Percentiles rank a stretch among this genome's conserved stretches.
Evolutionary conservation across 2,113 vertebrate species (phyloP).

Genomic region (Labeo catla): DNA sequence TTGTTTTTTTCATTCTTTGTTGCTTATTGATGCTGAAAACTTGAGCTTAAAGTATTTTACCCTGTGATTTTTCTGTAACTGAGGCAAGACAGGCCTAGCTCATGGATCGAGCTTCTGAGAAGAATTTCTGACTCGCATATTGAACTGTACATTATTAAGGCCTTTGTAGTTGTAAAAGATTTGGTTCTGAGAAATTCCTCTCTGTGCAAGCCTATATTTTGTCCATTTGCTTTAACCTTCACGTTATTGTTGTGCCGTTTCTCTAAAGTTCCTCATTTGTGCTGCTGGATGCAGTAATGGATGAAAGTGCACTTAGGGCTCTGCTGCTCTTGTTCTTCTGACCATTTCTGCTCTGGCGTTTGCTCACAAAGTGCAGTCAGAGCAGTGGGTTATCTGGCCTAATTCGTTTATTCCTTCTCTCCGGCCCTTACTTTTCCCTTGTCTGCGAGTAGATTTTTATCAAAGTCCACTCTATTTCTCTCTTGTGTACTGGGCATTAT

Average conservation of each 20-base stretch:
- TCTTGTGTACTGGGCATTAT: constrained; percentile 32
- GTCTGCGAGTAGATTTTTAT: constrained; percentile 26
- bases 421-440: constrained; percentile 15
- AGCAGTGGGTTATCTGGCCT: constrained; percentile 46
- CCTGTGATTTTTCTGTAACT: neutral
- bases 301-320: constrained; percentile 36
- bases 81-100: neutral
- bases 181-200: constrained; percentile 27
- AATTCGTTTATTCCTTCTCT: constrained; percentile 47
- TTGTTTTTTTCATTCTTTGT: neutral
- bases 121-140: constrained; percentile 21
- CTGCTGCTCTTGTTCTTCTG: neutral
- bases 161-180: constrained; percentile 15
- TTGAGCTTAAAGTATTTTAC: neutral
- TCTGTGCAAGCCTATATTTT: constrained; percentile 10
- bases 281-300: constrained; percentile 28
- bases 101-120: neutral
- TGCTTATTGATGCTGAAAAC: neutral
- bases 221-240: constrained; percentile 46
- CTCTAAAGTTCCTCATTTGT: constrained; percentile 26
- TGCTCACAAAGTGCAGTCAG: constrained; percentile 37
- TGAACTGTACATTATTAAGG: constrained; percentile 35
- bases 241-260: constrained; percentile 29
- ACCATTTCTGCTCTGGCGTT: constrained; percentile 20
- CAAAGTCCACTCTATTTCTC: constrained; percentile 6